Evolutionary conservation across 2,797 vertebrate species (phyloP).

Genomic region (Diplodus puntazzo): DNA sequence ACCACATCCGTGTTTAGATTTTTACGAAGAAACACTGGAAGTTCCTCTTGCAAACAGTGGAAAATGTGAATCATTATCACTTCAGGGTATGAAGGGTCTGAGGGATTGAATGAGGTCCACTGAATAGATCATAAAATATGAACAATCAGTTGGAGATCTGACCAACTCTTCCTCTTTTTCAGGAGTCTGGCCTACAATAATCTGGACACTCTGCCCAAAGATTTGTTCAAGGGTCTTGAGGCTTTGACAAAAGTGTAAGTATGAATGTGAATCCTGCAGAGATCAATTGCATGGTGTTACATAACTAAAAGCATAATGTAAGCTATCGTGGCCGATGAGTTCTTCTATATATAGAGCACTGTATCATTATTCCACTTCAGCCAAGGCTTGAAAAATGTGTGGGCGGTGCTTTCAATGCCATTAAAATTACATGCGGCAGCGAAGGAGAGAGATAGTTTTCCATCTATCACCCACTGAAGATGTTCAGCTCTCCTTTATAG

Average conservation of each 20-base stretch:
- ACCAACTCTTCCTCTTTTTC: constrained; percentile 48
- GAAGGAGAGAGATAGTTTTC: constrained; percentile 46
- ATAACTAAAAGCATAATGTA: constrained; percentile 20
- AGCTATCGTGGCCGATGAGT: constrained; percentile 39
- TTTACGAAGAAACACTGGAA: background rate
- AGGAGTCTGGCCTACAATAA: constrained; percentile 99
- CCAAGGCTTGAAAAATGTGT: constrained; percentile 71
- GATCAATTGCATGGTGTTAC: constrained; percentile 12
- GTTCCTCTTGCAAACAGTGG: background rate
- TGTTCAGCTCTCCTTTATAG: constrained; percentile 16
- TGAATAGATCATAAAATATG: background rate
- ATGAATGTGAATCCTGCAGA: constrained; percentile 18
- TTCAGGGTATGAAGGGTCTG: background rate
- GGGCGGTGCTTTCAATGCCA: constrained; percentile 71
- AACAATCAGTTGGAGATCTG: background rate
- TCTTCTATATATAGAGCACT: constrained; percentile 69
- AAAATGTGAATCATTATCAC: background rate
- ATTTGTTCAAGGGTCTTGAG: constrained; percentile 96
- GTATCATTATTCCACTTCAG: constrained; percentile 70
- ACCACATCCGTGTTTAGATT: constrained; percentile 7
- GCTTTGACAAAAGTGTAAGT: constrained; percentile 98
- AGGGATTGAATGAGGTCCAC: background rate
- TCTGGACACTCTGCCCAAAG: constrained; percentile 94
- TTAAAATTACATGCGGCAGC: constrained; percentile 72
- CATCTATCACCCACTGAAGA: constrained; percentile 60